Percentiles rank a stretch among this genome's conserved stretches.
phyloP scores from a whole-genome alignment of 2,888 invertebrate genomes.

The Athalia cordata region DNA sequence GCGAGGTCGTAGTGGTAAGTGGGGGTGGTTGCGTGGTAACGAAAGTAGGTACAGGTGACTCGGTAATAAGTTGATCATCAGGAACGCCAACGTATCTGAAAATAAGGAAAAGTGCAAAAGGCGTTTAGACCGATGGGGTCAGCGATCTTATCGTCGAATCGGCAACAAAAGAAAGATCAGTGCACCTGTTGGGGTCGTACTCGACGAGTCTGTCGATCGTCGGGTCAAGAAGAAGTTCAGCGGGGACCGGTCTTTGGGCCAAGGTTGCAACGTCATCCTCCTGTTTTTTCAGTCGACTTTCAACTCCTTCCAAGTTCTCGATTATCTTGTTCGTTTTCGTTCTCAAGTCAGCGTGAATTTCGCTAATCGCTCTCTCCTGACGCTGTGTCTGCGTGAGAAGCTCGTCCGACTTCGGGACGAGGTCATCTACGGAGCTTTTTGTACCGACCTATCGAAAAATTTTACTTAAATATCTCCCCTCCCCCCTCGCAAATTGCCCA shows the following conservation, averaged over 20 bases:
- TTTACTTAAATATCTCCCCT: background rate
- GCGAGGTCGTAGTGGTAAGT: conserved; percentile 53
- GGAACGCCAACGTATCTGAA: conserved; percentile 62
- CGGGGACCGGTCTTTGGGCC: conserved; percentile 84
- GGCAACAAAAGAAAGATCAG: background rate
- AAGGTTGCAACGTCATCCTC: conserved; percentile 88
- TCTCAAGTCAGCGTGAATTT: conserved; percentile 88
- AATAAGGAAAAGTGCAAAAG: background rate
- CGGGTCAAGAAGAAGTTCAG: conserved; percentile 84
- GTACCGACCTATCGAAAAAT: conserved; percentile 78
- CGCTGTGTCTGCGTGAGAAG: conserved; percentile 89
- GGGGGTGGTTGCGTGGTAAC: conserved; percentile 56
- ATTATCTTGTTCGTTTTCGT: conserved; percentile 91
- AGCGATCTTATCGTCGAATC: background rate
- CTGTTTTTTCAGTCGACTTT: conserved; percentile 88
- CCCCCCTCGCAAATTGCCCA: background rate
- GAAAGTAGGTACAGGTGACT: conserved; percentile 69
- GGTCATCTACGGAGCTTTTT: conserved; percentile 89
- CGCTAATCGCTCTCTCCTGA: conserved; percentile 90
- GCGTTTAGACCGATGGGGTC: no score
- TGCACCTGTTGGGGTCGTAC: conserved; percentile 82
- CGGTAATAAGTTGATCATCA: conserved; percentile 62
- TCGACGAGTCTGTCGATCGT: conserved; percentile 88
- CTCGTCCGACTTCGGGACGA: conserved; percentile 91
- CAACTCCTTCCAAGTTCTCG: conserved; percentile 90